Conservation (phyloP, 2,888 invertebrate species). For the Caenorhabditis uteleia region DNA sequence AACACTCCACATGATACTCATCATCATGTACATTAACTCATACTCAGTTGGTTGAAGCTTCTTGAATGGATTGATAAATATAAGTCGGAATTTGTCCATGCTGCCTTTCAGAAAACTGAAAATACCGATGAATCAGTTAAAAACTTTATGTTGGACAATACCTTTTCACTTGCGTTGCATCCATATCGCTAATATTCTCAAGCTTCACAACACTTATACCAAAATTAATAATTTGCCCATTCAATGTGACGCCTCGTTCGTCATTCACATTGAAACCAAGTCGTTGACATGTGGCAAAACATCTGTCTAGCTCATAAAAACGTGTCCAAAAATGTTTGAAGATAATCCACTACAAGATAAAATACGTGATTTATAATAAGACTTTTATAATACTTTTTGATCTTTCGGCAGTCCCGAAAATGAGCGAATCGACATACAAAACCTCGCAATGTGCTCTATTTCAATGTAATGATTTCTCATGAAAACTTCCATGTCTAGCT, state of each 20-base stretch:
- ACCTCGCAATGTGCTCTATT: constrained; percentile 44
- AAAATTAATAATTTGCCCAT: constrained; percentile 43
- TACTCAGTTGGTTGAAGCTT: constrained; percentile 37
- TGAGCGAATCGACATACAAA: constrained; percentile 46
- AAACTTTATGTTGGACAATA: not conserved
- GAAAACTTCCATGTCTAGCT: constrained; percentile 40
- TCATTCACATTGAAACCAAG: constrained; percentile 39
- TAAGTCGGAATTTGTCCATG: constrained; percentile 31
- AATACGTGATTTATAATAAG: no score
- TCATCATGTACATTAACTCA: constrained; percentile 51
- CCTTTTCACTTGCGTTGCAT: constrained; percentile 38
- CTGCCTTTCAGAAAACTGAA: constrained; percentile 44
- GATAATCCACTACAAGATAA: constrained; percentile 42
- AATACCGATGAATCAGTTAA: not conserved
- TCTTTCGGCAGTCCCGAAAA: constrained; percentile 41
- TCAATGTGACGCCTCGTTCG: constrained; percentile 33
- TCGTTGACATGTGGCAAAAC: constrained; percentile 40
- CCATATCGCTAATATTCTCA: constrained; percentile 39
- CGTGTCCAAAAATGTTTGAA: constrained; percentile 51
- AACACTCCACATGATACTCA: constrained; percentile 52
- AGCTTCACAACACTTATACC: constrained; percentile 37
- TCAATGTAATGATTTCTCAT: constrained; percentile 46
- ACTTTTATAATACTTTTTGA: constrained; percentile 34
- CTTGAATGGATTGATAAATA: constrained; percentile 48
- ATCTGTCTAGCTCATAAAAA: constrained; percentile 45